Conservation (phyloP, 2,113 vertebrate genomes). For the Oncorhynchus keta region DNA sequence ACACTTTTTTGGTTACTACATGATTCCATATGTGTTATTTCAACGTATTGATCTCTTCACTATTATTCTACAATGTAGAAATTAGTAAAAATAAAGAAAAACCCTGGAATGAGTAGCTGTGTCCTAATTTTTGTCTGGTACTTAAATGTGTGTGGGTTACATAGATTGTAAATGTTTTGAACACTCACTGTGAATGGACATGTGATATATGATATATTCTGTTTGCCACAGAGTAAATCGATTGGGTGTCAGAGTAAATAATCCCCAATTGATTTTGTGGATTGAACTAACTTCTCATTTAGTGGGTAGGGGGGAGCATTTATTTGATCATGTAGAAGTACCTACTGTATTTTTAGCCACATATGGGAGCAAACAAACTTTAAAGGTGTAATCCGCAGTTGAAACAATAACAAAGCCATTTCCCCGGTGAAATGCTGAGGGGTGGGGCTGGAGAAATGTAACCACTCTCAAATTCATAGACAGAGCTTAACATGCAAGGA, state of each 20-base stretch:
- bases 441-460: too few species aligned
- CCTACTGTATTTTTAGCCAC: background rate
- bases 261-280: slow-evolving; percentile 73
- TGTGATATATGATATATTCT: slow-evolving; percentile 51
- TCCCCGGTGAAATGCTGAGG: too few species aligned
- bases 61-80: too few species aligned
- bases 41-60: too few species aligned
- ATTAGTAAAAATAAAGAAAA: too few species aligned
- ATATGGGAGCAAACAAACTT: background rate
- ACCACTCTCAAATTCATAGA: too few species aligned
- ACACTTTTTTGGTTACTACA: too few species aligned
- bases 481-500: too few species aligned
- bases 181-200: slow-evolving; percentile 64
- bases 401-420: too few species aligned
- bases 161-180: slow-evolving; percentile 48
- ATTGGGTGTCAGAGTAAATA: slow-evolving; percentile 61
- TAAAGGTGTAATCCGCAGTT: too few species aligned
- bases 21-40: too few species aligned
- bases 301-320: background rate
- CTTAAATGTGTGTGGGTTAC: slow-evolving; percentile 22
- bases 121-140: too few species aligned
- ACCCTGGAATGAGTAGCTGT: slow-evolving; percentile 6
- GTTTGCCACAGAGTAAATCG: slow-evolving; percentile 48
- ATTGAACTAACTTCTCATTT: slow-evolving; percentile 29
- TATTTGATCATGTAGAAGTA: background rate